Evolutionary conservation across 2,113 vertebrate species (phyloP).

Genomic region (Panthera leo): DNA sequence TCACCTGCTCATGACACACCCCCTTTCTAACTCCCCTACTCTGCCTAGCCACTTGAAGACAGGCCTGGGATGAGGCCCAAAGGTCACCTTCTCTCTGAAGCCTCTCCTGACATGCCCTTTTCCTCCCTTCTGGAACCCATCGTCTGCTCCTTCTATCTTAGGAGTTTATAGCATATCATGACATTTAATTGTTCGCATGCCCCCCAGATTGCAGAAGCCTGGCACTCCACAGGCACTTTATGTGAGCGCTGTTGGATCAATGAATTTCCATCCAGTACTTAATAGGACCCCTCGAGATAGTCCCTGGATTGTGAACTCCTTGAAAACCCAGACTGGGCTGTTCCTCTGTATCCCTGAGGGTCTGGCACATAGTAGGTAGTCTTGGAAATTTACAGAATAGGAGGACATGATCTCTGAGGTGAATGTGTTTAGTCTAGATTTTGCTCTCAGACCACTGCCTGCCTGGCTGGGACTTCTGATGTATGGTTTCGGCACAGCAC

Average conservation of each 20-base stretch:
- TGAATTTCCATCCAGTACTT: not conserved
- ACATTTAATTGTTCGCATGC: not conserved
- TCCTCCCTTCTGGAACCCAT: not conserved
- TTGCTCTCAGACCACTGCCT: not conserved
- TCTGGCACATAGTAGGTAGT: not conserved
- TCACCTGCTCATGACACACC: not conserved
- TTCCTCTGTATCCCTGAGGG: not conserved
- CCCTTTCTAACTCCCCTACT: not conserved
- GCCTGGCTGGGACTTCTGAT: not conserved
- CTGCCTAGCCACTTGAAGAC: not conserved
- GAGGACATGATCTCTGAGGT: not conserved
- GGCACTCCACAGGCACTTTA: not conserved
- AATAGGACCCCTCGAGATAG: not conserved
- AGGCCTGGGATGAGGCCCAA: not conserved
- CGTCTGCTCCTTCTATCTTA: not conserved
- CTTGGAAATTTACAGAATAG: not conserved
- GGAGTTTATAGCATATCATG: not conserved
- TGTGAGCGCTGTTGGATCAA: not conserved
- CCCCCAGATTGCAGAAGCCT: not conserved
- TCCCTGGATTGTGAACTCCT: not conserved
- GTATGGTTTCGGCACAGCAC: not conserved
- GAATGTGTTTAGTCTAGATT: not conserved
- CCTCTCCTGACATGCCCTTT: not conserved
- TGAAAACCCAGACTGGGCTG: not conserved
- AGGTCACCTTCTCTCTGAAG: not conserved